Conservation (phyloP, 2,888 invertebrate species). For the Heliothis peltigera region DNA sequence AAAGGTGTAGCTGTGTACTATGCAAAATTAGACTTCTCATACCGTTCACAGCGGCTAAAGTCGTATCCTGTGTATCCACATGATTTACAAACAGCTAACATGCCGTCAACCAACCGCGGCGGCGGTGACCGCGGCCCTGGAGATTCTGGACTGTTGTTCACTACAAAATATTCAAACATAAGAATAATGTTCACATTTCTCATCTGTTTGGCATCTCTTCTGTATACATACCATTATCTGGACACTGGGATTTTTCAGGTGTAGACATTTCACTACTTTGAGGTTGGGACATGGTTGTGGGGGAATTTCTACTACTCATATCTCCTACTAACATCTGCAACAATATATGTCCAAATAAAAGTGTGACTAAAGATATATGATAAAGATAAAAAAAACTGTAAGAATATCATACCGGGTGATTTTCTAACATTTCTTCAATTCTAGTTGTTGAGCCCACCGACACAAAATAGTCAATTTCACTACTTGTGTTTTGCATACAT, state of each 20-base stretch:
- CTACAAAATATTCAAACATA: constrained; percentile 55
- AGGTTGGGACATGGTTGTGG: constrained; percentile 78
- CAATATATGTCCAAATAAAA: constrained; percentile 22
- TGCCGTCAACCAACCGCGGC: constrained; percentile 92
- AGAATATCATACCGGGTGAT: constrained; percentile 81
- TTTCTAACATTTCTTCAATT: constrained; percentile 88
- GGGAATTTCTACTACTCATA: constrained; percentile 83
- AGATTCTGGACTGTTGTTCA: constrained; percentile 82
- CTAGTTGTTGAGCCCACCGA: constrained; percentile 91
- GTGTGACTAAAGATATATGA: neutral
- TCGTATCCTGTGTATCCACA: constrained; percentile 95
- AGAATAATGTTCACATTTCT: neutral
- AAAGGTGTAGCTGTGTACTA: neutral
- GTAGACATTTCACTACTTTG: constrained; percentile 85
- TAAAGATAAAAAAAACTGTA: neutral
- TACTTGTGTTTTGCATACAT: constrained; percentile 93
- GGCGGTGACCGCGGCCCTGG: constrained; percentile 90
- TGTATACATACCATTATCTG: constrained; percentile 78
- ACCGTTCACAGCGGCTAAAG: constrained; percentile 94
- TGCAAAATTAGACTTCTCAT: constrained; percentile 23
- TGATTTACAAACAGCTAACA: constrained; percentile 93
- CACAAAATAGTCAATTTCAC: constrained; percentile 94
- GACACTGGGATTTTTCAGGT: constrained; percentile 79
- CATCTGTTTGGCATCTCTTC: too few relatives aligned
- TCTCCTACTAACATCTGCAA: constrained; percentile 86